Conservation (phyloP, 2,113 vertebrate genomes). For the Campylorhamphus procurvoides region DNA sequence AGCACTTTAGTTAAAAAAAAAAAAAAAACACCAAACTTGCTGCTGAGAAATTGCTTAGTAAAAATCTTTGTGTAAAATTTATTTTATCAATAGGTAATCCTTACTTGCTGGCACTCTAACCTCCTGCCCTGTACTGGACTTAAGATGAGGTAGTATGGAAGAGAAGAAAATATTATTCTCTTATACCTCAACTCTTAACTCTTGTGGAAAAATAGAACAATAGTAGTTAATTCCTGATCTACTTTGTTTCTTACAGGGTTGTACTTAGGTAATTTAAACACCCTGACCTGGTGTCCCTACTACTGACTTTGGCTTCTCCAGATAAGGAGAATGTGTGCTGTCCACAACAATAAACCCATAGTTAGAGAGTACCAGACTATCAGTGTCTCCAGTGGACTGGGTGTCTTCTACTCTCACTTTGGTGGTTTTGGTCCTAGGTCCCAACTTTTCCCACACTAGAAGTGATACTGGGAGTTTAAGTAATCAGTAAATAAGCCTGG, state of each 20-base stretch:
- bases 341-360: background rate
- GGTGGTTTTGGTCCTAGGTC: background rate
- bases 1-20: background rate
- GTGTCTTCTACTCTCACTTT: background rate
- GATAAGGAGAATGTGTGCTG: rapidly evolving
- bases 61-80: background rate
- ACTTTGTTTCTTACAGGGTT: background rate
- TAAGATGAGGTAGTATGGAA: background rate
- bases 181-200: background rate
- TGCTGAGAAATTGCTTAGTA: background rate
- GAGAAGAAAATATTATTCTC: background rate
- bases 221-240: background rate
- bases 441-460: background rate
- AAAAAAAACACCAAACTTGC: background rate
- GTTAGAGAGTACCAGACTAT: background rate
- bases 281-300: background rate
- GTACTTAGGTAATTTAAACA: background rate
- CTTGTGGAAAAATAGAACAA: background rate
- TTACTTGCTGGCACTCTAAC: background rate
- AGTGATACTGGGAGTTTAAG: background rate
- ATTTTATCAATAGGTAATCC: background rate
- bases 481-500: background rate
- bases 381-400: background rate
- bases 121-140: background rate
- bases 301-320: background rate